Evolutionary conservation across 2,888 invertebrate species (phyloP).

Genomic region (Neoaliturus tenellus): DNA sequence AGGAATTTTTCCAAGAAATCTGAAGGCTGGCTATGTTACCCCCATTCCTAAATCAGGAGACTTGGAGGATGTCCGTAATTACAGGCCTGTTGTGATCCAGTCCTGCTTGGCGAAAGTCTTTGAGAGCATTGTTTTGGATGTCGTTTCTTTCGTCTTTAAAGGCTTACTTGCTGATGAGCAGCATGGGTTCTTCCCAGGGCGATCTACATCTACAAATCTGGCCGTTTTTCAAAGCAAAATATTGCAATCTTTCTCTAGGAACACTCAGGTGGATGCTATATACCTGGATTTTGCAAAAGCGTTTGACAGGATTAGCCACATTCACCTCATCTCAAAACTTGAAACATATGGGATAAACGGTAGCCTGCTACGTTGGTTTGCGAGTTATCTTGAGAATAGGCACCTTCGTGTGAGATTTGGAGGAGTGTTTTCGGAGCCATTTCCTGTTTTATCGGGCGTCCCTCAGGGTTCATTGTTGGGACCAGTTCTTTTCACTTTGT

Average conservation of each 20-base stretch:
- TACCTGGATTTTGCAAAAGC: slow-evolving; percentile 20
- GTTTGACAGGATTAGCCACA: slow-evolving; percentile 21
- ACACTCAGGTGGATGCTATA: slow-evolving; percentile 21
- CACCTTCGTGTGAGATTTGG: slow-evolving; percentile 14
- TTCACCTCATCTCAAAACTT: slow-evolving; percentile 2
- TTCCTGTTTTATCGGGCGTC: slow-evolving; percentile 8
- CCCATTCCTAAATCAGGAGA: slow-evolving; percentile 27
- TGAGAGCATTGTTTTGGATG: slow-evolving; percentile 16
- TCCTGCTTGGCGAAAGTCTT: slow-evolving; percentile 24
- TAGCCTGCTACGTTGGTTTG: neutral
- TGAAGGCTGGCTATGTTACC: slow-evolving; percentile 22
- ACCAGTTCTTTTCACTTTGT: neutral
- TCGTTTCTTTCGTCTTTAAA: neutral
- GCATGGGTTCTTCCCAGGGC: neutral
- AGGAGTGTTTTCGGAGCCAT: neutral
- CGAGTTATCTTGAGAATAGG: neutral
- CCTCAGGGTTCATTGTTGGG: slow-evolving; percentile 2
- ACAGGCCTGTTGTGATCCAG: slow-evolving; percentile 26
- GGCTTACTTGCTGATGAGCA: neutral
- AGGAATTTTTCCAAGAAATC: slow-evolving; percentile 1
- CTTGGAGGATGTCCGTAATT: neutral
- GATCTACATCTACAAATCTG: neutral
- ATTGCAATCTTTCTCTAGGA: neutral
- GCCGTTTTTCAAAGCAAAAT: slow-evolving; percentile 10
- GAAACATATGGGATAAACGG: slow-evolving; percentile 36